Evolutionary conservation across 2,797 vertebrate genomes (phyloP), one percentile per base, ranked within the genome.

Genomic region (Atherinosoma microstoma): DNA sequence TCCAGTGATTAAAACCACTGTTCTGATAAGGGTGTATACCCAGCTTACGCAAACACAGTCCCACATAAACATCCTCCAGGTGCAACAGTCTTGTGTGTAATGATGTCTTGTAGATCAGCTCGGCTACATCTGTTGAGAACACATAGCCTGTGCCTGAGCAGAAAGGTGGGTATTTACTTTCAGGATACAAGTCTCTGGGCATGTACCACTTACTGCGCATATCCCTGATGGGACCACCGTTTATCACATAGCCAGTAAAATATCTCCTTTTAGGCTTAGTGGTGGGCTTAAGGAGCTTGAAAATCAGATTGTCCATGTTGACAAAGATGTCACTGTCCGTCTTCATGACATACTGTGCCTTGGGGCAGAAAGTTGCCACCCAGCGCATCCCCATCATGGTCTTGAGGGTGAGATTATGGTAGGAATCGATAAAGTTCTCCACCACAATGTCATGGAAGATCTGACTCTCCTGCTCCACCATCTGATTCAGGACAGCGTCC

Each of bases 1-100:
- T 99, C 97, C 98, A 99, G 93, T 99, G 97, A 94, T 99, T 98
- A 87, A 99, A 99, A 78, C 97, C 98, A 91, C 97, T 99, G 96
- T 99, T 99, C 94, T 99, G 97, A 91, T 97, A 99, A 45, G 97
- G 98, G 84, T 99, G 98, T 74, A 99, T 98, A 63, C 97, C 97
- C 79, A 99, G 91, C 90, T 99, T 99, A 49, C 97, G 94, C 88
- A 99, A 95, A 91, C 98, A 99, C 83, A 99, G 91, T 80, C 97
- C 98, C 67, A 99, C 98, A 0, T 98, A 99, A 20, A 99, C 98
- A 0, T 99, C 98, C 93, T 99, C 98, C 70, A 99, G 95, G 87
- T 99, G 97, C 86, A 99, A 95, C 80, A 99, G 96, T 91, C 96
- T 96, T 11, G 98, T 99, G 64, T 98, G 98, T 65, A 98, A 95